Evolutionary conservation across 2,797 vertebrate genomes (phyloP), one percentile per base, ranked within the genome.

Genomic region (Neostethus bicornis): DNA sequence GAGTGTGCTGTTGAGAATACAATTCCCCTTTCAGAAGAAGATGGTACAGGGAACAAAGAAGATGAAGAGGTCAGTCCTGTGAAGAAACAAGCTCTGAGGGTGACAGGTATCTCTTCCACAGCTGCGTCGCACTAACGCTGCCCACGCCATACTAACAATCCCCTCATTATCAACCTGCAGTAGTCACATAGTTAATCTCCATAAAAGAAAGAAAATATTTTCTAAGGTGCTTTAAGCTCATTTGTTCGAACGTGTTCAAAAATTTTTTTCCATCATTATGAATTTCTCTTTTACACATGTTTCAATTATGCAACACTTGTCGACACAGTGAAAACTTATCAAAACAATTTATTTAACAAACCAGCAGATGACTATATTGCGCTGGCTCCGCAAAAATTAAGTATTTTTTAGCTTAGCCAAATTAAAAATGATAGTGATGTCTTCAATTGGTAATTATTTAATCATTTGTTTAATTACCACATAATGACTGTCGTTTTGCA

Each of bases 31-130:
- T 53, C 53, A 63, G 61, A 34, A 16, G 34, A n/a, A 7, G n/a
- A 61, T 62, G 29, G 1, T 13, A 23, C 17, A 2, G 16, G 41
- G 56, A 51, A 42, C 43, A 55, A 49, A 46, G 50, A 55, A 47
- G 66, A 42, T 21, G 49, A 47, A 59, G 76, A 71, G 73, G 75
- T 85, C 70, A 73, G 58, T 26, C 39, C 21, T n/a, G 34, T 34
- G 55, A 65, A 64, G 49, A 61, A 64, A 43, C 32, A 41, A 32
- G 28, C 29, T 26, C 42, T 25, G 56, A 44, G 45, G 19, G 41
- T 55, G 59, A 58, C 66, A 64, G 52, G 54, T 34, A 67, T 41
- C 25, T 45, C 56, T 39, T 57, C 51, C 32, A 20, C 24, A 0
- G 12, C 13, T 16, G 16, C 44, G 65, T 71, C 49, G 44, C 50